Base-by-base conservation (phyloP, 1,140 invertebrate genomes). In the Lordiphosa collinella region DNA sequence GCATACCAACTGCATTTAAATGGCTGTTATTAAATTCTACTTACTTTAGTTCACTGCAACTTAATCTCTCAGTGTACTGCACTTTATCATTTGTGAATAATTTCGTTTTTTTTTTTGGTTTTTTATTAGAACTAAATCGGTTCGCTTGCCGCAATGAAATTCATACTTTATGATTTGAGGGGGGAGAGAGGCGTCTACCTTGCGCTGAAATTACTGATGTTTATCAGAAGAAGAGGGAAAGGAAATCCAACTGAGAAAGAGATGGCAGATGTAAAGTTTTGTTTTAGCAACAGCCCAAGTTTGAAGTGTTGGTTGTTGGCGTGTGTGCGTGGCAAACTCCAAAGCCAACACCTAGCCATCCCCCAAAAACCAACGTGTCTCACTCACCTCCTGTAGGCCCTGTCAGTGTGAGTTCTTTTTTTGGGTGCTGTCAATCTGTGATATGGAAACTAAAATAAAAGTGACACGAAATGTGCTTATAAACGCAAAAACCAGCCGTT, bases 391-490 rank as follows among this genome's bases (percentile, higher is more conserved):
- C 34, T 11, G 18, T 31, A 18, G 18, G 41, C 31, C 46, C 54
- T 46, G 60, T 50, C 61, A 52, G 60, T 51, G 54, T 49, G 64
- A 60, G 63, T 58, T 49, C 46, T 60, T 40, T 41, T 41, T 36
- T 36, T 37, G 65, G 50, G 66, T 53, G 68, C 78, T 78, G 78
- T 82, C 78, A 82, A 82, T 82, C 78, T 84, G 63, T 72, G 72
- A 82, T 84, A 82, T 74, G 75, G 48, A 52, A 54, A 18, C 54
- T 37, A 38, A 75, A 62, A 31, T 49, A 68, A 57, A 70, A 84
- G 70, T 84, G 78, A 84, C 78, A 84, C 78, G 78, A 85, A 82
- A 85, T 62, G 68, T 56, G 78, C 78, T 84, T 84, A 84, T 85
- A 84, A 84, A 62, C 78, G 46, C 55, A 84, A 82, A 78, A 61